Base-by-base conservation (phyloP, 2,888 invertebrate species). In the Rhabditoides inermis region DNA sequence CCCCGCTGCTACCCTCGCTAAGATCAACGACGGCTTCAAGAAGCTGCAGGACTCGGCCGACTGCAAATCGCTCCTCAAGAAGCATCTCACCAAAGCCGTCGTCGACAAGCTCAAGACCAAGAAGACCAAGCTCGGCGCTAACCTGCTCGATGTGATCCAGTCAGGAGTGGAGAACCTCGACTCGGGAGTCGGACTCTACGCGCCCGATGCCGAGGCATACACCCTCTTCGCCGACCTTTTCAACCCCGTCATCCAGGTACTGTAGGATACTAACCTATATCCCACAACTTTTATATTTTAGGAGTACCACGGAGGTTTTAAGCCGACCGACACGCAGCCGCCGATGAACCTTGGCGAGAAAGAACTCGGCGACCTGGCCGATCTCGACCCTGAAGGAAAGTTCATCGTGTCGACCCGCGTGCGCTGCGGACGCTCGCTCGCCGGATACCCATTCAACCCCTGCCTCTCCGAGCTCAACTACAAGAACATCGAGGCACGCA, bases 381-480 rank as follows among this genome's bases (percentile, higher is more conserved):
- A 94, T 81, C 83, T 94, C 75, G 92, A 94, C 83, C 89, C 91
- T 15, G 68, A 70, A 18, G 68, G 83, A 2, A n/a, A 57, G 44
- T 60, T 50, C 52, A 58, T 60, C 41, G 51, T 55, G 27, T 60
- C 60, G n/a, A 92, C 91, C 75, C 87, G 92, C 76, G 90, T 92
- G 53, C 86, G 91, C 76, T 90, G 91, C 80, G 91, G 91, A 58
- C 88, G 92, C 77, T 72, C 69, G 26, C 77, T 89, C 46, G 80
- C 82, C 76, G 91, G 91, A n/a, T n/a, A 90, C 80, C 90, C 91
- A 69, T 91, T 92, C 86, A 91, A 91, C 83, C 91, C 91, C 65
- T 90, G 90, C 82, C 80, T 92, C 61, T 89, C 88, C 55, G 90
- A 90, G 82, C 28, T 39, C 32, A 57, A 58, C 49, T 59, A 61